These are phyloP conservation scores for Melospiza georgiana DNA, from an alignment of 2,113 vertebrate species.

Conservation along the genomic window DNA sequence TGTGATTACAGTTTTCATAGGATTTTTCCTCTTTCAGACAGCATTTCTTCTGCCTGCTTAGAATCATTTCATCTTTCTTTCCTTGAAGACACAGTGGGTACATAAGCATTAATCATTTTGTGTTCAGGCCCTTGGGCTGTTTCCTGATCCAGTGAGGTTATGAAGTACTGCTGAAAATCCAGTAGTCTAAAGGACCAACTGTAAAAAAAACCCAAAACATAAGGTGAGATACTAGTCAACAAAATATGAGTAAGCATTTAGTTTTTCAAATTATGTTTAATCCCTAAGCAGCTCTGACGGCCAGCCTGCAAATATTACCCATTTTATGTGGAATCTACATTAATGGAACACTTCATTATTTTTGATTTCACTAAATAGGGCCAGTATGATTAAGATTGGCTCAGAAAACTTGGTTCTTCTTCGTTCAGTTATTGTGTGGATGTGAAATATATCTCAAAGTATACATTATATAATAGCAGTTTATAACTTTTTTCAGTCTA, in stretches of 20 bases:
- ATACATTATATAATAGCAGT: neutral
- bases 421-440: neutral
- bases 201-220: neutral
- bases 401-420: neutral
- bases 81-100: neutral
- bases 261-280: conserved; percentile 8
- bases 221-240: neutral
- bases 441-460: neutral
- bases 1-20: neutral
- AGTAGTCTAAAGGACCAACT: neutral
- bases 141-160: neutral
- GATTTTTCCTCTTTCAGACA: neutral
- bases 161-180: conserved; percentile 29
- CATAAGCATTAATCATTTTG: neutral
- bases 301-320: neutral
- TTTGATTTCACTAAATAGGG: neutral
- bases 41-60: conserved; percentile 10
- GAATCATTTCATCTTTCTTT: conserved; percentile 12
- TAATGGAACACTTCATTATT: neutral
- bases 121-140: neutral
- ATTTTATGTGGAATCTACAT: neutral
- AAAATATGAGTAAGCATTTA: conserved; percentile 37
- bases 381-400: neutral
- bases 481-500: neutral
- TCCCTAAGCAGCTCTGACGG: neutral